phyloP scores from a whole-genome alignment of 2,113 vertebrate species.

The Mus spicilegus region DNA sequence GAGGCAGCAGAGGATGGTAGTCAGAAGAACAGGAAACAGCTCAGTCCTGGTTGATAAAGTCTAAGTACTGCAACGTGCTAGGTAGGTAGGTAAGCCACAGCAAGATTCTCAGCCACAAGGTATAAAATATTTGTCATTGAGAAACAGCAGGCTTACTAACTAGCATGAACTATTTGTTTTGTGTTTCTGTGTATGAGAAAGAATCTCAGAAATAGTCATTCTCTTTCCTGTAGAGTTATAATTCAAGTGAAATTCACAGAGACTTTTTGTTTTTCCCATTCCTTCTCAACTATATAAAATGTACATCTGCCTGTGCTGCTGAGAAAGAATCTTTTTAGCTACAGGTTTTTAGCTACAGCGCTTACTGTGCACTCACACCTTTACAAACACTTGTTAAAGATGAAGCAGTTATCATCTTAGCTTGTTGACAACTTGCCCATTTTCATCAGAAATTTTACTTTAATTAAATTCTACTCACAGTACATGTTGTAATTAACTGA shows the following conservation, averaged over 20 bases:
- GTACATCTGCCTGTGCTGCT: not conserved
- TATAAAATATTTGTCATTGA: not conserved
- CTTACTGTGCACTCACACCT: conserved; percentile 55
- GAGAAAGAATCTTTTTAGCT: conserved; percentile 1
- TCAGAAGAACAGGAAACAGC: not conserved
- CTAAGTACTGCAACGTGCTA: not conserved
- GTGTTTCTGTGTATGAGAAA: not conserved
- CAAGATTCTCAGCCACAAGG: not conserved
- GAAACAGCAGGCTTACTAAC: conserved; percentile 28
- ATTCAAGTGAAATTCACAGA: conserved; percentile 1
- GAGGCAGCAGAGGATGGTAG: not conserved
- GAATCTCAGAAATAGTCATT: not conserved
- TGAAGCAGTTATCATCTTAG: conserved; percentile 47
- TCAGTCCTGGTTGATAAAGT: not conserved
- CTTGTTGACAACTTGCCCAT: not conserved
- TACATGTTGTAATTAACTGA: not conserved
- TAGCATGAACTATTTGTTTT: not conserved
- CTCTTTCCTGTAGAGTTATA: not conserved
- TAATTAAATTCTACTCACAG: conserved; percentile 5
- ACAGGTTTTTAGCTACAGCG: not conserved
- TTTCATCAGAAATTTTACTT: conserved; percentile 40
- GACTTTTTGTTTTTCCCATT: not conserved
- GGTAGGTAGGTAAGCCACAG: not conserved
- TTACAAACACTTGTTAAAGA: conserved; percentile 68
- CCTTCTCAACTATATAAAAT: conserved; percentile 24